These are phyloP conservation scores for Xylota sylvarum DNA, from an alignment of 2,888 invertebrate species.

Conservation along the genomic window DNA sequence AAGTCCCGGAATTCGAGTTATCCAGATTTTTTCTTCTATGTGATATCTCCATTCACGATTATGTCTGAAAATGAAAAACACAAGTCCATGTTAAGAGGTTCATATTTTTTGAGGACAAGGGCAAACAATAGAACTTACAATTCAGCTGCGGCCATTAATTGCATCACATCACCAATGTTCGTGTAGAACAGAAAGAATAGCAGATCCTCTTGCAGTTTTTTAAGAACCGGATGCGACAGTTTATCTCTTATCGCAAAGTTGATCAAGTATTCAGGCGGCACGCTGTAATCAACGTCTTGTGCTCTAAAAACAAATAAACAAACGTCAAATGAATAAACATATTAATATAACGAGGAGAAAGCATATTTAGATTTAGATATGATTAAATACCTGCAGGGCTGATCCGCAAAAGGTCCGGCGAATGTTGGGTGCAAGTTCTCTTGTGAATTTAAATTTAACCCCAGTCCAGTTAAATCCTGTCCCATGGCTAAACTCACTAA, in stretches of 20 bases:
- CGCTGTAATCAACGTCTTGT: conserved; percentile 99
- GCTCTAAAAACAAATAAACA: conserved; percentile 87
- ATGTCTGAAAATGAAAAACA: conserved; percentile 88
- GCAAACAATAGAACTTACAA: conserved; percentile 87
- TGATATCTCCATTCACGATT: conserved; percentile 99
- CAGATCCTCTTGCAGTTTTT: conserved; percentile 99
- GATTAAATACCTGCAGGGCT: conserved; percentile 91
- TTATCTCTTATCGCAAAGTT: conserved; percentile 98
- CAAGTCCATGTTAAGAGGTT: not conserved
- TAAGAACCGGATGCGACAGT: conserved; percentile 97
- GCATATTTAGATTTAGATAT: too few relatives aligned
- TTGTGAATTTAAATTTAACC: conserved; percentile 98
- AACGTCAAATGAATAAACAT: not conserved
- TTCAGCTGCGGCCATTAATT: conserved; percentile 98
- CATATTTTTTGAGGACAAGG: not conserved
- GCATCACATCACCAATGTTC: conserved; percentile 98
- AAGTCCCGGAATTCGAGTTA: conserved; percentile 98
- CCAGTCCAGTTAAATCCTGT: conserved; percentile 98
- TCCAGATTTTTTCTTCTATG: conserved; percentile 99
- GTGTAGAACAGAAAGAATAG: conserved; percentile 99
- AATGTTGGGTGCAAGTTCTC: conserved; percentile 99
- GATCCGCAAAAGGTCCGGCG: conserved; percentile 99
- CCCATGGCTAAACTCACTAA: conserved; percentile 98
- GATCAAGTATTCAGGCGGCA: conserved; percentile 99
- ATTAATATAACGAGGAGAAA: not conserved